A percentile compares a stretch with the other conserved stretches of the same genome.
phyloP scores from a whole-genome alignment of 1,140 invertebrate genomes.

The Penaeus indicus region DNA sequence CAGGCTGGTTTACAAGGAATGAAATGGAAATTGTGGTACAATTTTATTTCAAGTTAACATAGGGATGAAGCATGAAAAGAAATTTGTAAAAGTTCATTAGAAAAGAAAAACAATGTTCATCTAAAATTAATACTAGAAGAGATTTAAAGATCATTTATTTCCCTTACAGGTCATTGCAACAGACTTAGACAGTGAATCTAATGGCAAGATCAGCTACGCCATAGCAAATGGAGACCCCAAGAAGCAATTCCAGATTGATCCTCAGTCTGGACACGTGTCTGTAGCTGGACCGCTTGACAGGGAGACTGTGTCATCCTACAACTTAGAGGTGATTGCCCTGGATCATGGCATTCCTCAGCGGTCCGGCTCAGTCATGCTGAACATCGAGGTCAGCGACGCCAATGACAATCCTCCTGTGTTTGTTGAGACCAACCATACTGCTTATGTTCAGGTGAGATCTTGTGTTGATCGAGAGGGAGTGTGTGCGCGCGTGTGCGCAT shows the following conservation, averaged over 20 bases:
- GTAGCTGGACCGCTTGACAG: constrained; percentile 84
- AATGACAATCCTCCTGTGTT: constrained; percentile 92
- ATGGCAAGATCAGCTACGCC: constrained; percentile 83
- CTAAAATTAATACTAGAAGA: background rate
- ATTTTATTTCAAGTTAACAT: too few relatives aligned
- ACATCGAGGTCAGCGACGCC: constrained; percentile 86
- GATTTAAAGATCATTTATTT: constrained; percentile 19
- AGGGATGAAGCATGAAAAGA: too few relatives aligned
- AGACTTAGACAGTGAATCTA: constrained; percentile 85
- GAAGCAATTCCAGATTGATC: constrained; percentile 84
- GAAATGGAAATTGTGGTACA: too few relatives aligned
- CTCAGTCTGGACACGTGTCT: constrained; percentile 82
- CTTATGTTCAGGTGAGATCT: constrained; percentile 77
- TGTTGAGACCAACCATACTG: constrained; percentile 82
- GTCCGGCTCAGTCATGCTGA: constrained; percentile 81
- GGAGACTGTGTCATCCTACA: constrained; percentile 83
- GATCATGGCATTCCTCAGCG: constrained; percentile 84
- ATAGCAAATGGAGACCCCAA: constrained; percentile 84
- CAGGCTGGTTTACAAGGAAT: too few relatives aligned
- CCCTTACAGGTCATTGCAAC: constrained; percentile 77
- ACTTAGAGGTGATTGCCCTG: constrained; percentile 83
- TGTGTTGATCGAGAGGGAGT: background rate
- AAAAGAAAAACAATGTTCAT: too few relatives aligned
- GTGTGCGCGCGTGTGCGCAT: too few relatives aligned
- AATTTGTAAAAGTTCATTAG: too few relatives aligned